Evolutionary conservation across 1,140 invertebrate genomes (phyloP).

Genomic region (Triops cancriformis): DNA sequence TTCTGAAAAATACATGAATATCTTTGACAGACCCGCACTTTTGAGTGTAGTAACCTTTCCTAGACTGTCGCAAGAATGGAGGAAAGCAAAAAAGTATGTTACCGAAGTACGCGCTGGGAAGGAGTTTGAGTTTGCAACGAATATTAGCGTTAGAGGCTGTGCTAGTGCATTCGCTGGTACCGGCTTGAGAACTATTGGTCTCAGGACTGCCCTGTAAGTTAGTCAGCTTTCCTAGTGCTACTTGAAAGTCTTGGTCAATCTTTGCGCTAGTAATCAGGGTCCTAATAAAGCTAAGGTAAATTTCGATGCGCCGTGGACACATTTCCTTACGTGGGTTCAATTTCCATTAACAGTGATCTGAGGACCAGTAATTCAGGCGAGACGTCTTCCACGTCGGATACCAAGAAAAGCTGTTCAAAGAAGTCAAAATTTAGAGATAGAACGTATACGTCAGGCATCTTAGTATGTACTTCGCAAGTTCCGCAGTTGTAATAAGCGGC

Average conservation of each 20-base stretch:
- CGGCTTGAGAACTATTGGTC: constrained; percentile 28
- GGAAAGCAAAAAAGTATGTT: not conserved
- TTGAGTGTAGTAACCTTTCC: too few species aligned
- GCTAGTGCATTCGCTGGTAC: not conserved
- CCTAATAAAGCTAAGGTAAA: not conserved
- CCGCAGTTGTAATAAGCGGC: constrained; percentile 59
- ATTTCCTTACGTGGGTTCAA: constrained; percentile 48
- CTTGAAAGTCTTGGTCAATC: not conserved
- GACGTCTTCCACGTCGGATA: constrained; percentile 53
- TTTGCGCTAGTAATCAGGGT: constrained; percentile 31
- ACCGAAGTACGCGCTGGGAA: constrained; percentile 2
- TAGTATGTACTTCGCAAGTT: constrained; percentile 47
- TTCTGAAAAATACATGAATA: constrained; percentile 47
- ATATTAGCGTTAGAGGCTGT: not conserved
- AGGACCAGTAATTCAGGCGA: constrained; percentile 50
- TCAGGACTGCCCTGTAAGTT: constrained; percentile 29
- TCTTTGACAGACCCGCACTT: not conserved
- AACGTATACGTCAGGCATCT: constrained; percentile 34
- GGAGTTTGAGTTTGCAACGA: not conserved
- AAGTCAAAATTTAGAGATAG: constrained; percentile 31
- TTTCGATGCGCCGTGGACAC: constrained; percentile 36
- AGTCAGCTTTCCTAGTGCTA: constrained; percentile 40
- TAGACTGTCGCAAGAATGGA: too few species aligned
- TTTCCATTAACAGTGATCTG: constrained; percentile 51
- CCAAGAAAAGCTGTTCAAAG: constrained; percentile 45